phyloP scores from a whole-genome alignment of 2,113 vertebrate species.

The Melanostigma gelatinosum region DNA sequence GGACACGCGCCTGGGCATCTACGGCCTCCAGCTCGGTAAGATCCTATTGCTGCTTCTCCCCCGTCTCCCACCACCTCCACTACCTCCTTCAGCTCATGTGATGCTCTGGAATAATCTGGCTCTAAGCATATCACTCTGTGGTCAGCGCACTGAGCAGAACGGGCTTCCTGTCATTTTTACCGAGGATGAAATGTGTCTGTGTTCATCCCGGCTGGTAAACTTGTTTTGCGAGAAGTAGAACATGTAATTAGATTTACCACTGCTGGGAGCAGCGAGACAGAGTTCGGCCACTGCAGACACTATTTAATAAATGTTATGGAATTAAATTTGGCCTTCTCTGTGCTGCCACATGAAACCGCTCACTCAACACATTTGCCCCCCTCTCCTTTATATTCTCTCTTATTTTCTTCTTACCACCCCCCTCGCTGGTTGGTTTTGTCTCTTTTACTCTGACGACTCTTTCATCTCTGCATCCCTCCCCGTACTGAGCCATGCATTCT shows the following conservation, averaged over 20 bases:
- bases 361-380: constrained; percentile 66
- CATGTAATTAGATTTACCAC: constrained; percentile 78
- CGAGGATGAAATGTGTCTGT: constrained; percentile 63
- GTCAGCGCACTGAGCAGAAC: constrained; percentile 37
- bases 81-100: constrained; percentile 54
- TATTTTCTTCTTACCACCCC: constrained; percentile 48
- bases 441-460: constrained; percentile 37
- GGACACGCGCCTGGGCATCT: constrained; percentile 90
- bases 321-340: constrained; percentile 66
- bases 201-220: constrained; percentile 70
- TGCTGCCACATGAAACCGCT: constrained; percentile 60
- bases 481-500: constrained; percentile 8
- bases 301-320: constrained; percentile 80
- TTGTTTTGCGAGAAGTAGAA: constrained; percentile 77
- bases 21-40: constrained; percentile 92
- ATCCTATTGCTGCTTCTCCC: constrained; percentile 25
- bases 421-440: constrained; percentile 48
- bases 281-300: constrained; percentile 64
- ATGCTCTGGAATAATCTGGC: constrained; percentile 68
- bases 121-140: constrained; percentile 59
- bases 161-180: constrained; percentile 66
- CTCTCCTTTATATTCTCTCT: constrained; percentile 35
- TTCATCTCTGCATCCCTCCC: constrained; percentile 42
- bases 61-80: constrained; percentile 9
- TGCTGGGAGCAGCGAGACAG: constrained; percentile 69